Conservation (phyloP, 53 echinoderm and acorn worm species). For the Patiria pectinifera region DNA sequence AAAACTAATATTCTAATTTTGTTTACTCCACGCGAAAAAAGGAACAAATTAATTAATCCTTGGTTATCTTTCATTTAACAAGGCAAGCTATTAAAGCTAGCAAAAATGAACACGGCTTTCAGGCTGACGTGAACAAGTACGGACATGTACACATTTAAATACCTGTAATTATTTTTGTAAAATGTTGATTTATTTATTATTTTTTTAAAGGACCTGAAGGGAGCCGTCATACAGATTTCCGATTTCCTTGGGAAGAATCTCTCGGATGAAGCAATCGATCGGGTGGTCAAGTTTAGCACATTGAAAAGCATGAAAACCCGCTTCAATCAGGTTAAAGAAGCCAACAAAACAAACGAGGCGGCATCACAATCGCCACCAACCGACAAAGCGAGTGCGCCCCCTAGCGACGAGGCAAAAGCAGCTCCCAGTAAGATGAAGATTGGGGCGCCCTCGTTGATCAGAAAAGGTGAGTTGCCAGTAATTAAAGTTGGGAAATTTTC, state of each 20-base stretch:
- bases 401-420: background rate
- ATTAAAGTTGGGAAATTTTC: no score
- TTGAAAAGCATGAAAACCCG: slow-evolving; percentile 34
- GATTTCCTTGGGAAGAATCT: slow-evolving; percentile 22
- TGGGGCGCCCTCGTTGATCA: slow-evolving; percentile 4
- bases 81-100: no score
- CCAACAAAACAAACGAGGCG: background rate
- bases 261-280: slow-evolving; percentile 12
- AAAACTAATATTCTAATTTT: no score
- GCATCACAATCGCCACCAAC: background rate
- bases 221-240: slow-evolving; percentile 4
- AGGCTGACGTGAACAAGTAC: no score
- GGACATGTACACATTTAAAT: no score
- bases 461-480: slow-evolving; percentile 31
- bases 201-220: slow-evolving; percentile 16
- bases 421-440: background rate
- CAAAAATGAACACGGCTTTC: no score
- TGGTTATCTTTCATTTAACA: no score
- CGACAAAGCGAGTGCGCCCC: slow-evolving; percentile 4
- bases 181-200: no score
- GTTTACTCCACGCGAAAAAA: no score
- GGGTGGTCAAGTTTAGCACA: slow-evolving; percentile 1
- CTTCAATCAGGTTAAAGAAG: background rate
- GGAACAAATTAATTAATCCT: no score
- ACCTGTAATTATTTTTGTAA: no score